These are phyloP conservation scores for Hemaris fuciformis DNA, from an alignment of 2,888 invertebrate species.

Conservation along the genomic window DNA sequence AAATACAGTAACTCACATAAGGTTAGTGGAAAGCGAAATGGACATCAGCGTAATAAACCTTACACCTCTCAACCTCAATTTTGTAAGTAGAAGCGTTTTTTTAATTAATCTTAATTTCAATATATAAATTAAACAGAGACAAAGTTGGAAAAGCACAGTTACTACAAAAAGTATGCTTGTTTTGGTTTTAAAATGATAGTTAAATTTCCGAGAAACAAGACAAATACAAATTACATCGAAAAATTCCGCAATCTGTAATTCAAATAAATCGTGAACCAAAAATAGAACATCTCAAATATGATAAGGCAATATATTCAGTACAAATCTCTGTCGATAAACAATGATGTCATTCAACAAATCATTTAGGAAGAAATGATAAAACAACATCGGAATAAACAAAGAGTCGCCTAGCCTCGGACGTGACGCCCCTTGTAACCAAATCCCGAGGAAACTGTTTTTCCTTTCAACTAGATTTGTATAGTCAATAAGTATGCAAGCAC, in stretches of 20 bases:
- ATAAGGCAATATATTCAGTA: neutral
- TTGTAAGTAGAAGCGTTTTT: no score
- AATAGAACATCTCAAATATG: neutral
- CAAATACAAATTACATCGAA: no score
- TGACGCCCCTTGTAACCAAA: slow-evolving; percentile 58
- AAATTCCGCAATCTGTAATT: neutral
- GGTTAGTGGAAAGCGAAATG: neutral
- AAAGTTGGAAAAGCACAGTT: no score
- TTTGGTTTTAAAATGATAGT: no score
- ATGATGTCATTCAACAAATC: slow-evolving; percentile 5
- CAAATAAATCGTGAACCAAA: neutral
- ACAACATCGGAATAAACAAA: slow-evolving; percentile 25
- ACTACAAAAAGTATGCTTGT: no score
- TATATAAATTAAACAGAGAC: no score
- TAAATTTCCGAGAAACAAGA: no score
- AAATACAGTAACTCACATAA: neutral
- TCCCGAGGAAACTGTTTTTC: slow-evolving; percentile 33
- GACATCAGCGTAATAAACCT: no score
- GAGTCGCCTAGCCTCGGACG: slow-evolving; percentile 50
- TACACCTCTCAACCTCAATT: no score
- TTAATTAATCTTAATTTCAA: no score
- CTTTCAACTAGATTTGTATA: neutral
- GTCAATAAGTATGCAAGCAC: neutral
- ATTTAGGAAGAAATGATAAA: slow-evolving; percentile 3
- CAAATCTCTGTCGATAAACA: slow-evolving; percentile 1